A percentile compares a stretch with the other conserved stretches of the same genome.
These are phyloP conservation scores for Rhogogaster chlorosoma DNA, from an alignment of 2,888 invertebrate species.

Conservation along the genomic window DNA sequence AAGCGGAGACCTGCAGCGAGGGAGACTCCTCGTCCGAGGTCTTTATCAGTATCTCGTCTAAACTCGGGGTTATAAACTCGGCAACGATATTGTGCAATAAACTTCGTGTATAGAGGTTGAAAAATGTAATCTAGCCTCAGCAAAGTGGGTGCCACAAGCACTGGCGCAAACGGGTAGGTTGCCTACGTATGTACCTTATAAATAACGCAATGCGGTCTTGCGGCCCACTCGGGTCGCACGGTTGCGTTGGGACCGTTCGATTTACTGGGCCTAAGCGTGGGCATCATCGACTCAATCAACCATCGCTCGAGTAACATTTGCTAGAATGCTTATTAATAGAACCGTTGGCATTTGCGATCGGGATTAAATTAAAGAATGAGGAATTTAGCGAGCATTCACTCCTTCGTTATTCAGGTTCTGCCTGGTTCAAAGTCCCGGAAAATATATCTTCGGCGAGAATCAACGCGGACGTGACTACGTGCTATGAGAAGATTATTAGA, in stretches of 20 bases:
- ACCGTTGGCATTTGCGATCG: neutral
- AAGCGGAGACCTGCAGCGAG: neutral
- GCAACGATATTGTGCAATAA: conserved; percentile 42
- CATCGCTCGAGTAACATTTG: conserved; percentile 9
- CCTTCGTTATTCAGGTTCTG: neutral
- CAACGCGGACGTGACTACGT: too few relatives aligned
- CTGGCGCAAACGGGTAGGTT: neutral
- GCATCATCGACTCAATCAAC: conserved; percentile 30
- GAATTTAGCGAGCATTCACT: too few relatives aligned
- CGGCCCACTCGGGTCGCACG: conserved; percentile 43
- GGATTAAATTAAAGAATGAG: too few relatives aligned
- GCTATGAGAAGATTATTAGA: neutral
- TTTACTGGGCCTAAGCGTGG: conserved; percentile 37
- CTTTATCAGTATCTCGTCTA: conserved; percentile 16
- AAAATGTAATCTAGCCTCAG: conserved; percentile 2
- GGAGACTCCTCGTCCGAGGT: neutral
- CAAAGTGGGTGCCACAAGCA: conserved; percentile 12
- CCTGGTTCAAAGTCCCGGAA: neutral
- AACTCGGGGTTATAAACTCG: neutral
- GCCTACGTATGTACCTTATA: neutral
- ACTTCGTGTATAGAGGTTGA: neutral
- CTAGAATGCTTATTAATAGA: conserved; percentile 32
- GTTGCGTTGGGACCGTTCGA: conserved; percentile 44
- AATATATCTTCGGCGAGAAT: neutral
- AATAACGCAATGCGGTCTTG: conserved; percentile 42